Evolutionary conservation across 2,888 invertebrate species (phyloP).

Genomic region (Spilarctia lutea): DNA sequence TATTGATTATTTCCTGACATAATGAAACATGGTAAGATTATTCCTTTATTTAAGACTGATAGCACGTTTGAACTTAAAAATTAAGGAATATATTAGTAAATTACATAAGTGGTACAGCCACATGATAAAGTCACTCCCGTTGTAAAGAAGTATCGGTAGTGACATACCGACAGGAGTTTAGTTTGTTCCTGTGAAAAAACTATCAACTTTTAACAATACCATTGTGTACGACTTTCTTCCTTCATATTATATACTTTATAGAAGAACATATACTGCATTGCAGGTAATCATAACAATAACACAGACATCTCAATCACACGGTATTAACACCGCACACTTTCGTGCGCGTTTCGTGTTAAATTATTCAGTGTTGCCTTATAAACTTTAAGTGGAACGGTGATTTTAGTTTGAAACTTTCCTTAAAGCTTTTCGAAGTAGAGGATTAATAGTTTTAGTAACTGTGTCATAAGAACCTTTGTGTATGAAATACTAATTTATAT

Average conservation of each 20-base stretch:
- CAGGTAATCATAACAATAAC: conserved; percentile 1
- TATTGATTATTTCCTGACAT: too few relatives aligned
- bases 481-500: neutral
- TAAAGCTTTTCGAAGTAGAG: conserved; percentile 39
- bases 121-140: too few relatives aligned
- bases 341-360: conserved; percentile 22
- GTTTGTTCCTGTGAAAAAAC: too few relatives aligned
- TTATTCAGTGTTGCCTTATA: conserved; percentile 39
- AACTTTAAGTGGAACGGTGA: conserved; percentile 33
- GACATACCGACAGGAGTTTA: too few relatives aligned
- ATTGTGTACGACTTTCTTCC: too few relatives aligned
- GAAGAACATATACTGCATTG: neutral
- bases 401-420: conserved; percentile 48
- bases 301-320: conserved; percentile 16
- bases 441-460: conserved; percentile 38
- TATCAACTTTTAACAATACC: too few relatives aligned
- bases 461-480: conserved; percentile 29
- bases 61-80: too few relatives aligned
- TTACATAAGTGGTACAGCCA: too few relatives aligned
- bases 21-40: too few relatives aligned
- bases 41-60: too few relatives aligned
- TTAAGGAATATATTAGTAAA: too few relatives aligned
- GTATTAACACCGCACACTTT: conserved; percentile 17
- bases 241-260: neutral
- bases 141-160: too few relatives aligned